Evolutionary conservation across 2,888 invertebrate genomes (phyloP), one percentile per base, ranked within the genome.

Genomic region (Parnassius mnemosyne): DNA sequence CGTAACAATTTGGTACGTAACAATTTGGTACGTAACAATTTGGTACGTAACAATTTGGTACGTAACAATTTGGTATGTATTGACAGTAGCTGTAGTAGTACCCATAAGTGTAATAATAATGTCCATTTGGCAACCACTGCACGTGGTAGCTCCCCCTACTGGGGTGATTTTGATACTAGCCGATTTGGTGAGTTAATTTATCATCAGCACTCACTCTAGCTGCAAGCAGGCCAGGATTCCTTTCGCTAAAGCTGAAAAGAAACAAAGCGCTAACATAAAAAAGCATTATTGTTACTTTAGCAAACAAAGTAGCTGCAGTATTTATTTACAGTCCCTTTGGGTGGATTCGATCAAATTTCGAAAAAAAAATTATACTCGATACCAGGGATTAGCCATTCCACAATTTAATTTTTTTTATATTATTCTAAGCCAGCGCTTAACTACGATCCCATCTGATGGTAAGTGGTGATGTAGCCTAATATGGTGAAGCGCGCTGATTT

Each of bases 161-260:
- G 7, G 11, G 3, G 9, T 41, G 3, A 51, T 52, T 46, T 49
- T 44, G 16, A 61, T 63, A 65, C 69, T 72, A 71, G 60, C 67
- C 68, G 43, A 84, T 13, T 65, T 85, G 74, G 47, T 80, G 69
- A 0, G 86, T 70, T 7, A 87, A 60, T 59, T 68, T 75, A 60
- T 78, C 71, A 0, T 71, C 66, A 2, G 72, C 66, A 63, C 79
- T 81, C 10, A 94, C 79, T 71, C 87, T 92, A 3, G 94, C 92
- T 66, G 92, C 92, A 10, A 95, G 81, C 70, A 95, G 85, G 12
- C 95, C 95, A 0, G 95, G 94, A 81, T 95, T 95, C 42, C 92
- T 84, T 73, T 94, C 93, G 47, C 77, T 78, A 83, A 83, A 94
- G 66, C 95, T 95, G 83, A 65, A 92, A 92, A 72, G 66, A 68